Conservation (phyloP, 1,140 invertebrate species). For the Drosophila eugracilis region DNA sequence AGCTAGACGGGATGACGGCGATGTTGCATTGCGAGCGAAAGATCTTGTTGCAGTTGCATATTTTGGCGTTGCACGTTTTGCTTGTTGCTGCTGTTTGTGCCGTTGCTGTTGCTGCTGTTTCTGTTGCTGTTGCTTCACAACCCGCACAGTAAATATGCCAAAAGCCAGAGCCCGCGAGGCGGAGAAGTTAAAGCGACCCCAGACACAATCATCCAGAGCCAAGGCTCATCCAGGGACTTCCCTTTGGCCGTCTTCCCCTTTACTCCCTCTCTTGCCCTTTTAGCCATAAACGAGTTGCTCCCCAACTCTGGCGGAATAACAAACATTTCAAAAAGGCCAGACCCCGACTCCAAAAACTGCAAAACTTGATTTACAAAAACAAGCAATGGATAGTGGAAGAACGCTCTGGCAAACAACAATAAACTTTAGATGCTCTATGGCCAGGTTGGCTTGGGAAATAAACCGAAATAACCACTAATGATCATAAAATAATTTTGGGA, state of each 20-base stretch:
- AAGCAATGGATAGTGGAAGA: constrained; percentile 19
- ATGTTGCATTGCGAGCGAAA: constrained; percentile 33
- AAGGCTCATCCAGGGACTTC: constrained; percentile 33
- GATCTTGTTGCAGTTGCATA: constrained; percentile 62
- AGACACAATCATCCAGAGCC: constrained; percentile 41
- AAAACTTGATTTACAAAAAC: constrained; percentile 78
- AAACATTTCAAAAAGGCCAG: constrained; percentile 62
- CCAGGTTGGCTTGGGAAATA: not conserved
- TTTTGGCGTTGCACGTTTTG: constrained; percentile 58
- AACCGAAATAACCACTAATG: constrained; percentile 1
- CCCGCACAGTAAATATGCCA: constrained; percentile 75
- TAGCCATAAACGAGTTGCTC: constrained; percentile 68
- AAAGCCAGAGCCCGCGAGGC: constrained; percentile 38
- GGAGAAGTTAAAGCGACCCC: constrained; percentile 39
- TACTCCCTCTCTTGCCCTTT: constrained; percentile 15
- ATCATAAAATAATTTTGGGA: constrained; percentile 7
- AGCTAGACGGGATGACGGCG: constrained; percentile 78
- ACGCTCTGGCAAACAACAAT: constrained; percentile 20
- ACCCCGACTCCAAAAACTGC: constrained; percentile 58
- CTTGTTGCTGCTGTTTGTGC: constrained; percentile 45
- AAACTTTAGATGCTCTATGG: constrained; percentile 57
- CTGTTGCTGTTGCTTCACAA: constrained; percentile 39
- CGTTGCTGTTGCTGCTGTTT: constrained; percentile 31
- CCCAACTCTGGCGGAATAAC: constrained; percentile 71
- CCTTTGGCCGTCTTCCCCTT: not conserved